Evolutionary conservation across 1,140 invertebrate species (phyloP), one percentile per base, ranked within the genome.

Genomic region (Heliconius hewitsoni): DNA sequence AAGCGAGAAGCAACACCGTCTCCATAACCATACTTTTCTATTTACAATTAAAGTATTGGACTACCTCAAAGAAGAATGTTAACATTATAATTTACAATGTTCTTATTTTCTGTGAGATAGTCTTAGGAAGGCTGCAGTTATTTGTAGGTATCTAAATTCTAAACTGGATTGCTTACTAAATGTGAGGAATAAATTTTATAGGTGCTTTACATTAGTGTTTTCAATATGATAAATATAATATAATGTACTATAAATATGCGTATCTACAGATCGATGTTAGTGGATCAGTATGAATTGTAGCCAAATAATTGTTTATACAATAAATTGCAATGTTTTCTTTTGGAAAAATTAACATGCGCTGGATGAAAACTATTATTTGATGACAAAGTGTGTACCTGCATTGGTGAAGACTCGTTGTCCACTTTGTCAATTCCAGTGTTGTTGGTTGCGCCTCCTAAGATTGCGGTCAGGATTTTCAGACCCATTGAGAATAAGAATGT

Each of bases 381-480:
- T 60, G 71, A 50, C 55, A 46, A 76, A 73, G 57, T 72, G 71
- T 52, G 91, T 96, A 98, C 97, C 97, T 98, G 97, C 97, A 98
- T 97, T 52, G 97, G 97, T 66, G 60, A 66, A 6, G 95, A 96
- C 88, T 95, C 97, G 92, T 97, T 97, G 94, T 98, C 97, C 52
- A 98, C 97, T 93, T 98, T 98, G 90, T 98, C 97, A 88, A 98
- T 98, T 74, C 97, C 97, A 89, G 98, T 97, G 83, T 95, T 96
- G 11, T 96, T 96, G 3, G 96, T 95, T 37, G 96, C 96, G 55
- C 97, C 97, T 52, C 97, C 97, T 23, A 98, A 93, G 77, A 98
- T 95, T 16, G 97, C 97, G 3, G 97, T 97, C 60, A 98, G 94
- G 79, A 98, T 97, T 90, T 98, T 97, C 16, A 98, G 95, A 71